These are phyloP conservation scores for Archaeoteleia sp. DNA, from an alignment of 2,888 invertebrate species.

Conservation along the genomic window DNA sequence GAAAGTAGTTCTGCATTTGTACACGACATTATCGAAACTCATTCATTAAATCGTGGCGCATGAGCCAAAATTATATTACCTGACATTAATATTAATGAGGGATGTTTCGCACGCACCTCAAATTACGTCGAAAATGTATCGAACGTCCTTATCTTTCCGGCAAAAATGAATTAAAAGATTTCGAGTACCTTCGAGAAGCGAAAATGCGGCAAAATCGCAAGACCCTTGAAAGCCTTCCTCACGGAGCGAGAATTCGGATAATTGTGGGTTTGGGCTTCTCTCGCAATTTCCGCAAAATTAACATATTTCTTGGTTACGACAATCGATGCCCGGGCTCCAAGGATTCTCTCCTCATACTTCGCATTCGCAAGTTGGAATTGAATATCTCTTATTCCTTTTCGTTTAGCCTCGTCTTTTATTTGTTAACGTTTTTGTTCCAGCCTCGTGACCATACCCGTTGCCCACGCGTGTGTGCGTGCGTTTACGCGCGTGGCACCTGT, in stretches of 20 bases:
- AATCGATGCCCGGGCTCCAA: slow-evolving; percentile 17
- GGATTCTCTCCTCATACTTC: slow-evolving; percentile 3
- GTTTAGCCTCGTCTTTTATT: slow-evolving; percentile 31
- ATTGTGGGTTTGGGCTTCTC: neutral
- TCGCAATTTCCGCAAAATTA: slow-evolving; percentile 3
- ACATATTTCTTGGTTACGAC: slow-evolving; percentile 15
- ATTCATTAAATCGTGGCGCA: too few relatives aligned
- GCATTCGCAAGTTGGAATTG: slow-evolving; percentile 9
- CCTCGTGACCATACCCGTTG: slow-evolving; percentile 36
- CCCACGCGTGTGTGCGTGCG: slow-evolving; percentile 36
- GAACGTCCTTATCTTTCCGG: too few relatives aligned
- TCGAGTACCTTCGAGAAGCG: too few relatives aligned
- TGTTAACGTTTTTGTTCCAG: slow-evolving; percentile 46
- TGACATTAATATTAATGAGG: too few relatives aligned
- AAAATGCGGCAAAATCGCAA: too few relatives aligned
- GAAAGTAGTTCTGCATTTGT: too few relatives aligned
- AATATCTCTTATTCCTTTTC: slow-evolving; percentile 6
- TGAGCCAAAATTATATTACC: too few relatives aligned
- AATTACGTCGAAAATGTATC: too few relatives aligned
- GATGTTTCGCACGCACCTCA: too few relatives aligned
- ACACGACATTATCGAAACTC: too few relatives aligned
- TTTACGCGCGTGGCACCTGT: slow-evolving; percentile 56
- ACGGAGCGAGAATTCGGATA: slow-evolving; percentile 1
- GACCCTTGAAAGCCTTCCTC: neutral
- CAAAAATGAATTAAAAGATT: too few relatives aligned